These are phyloP conservation scores for Hirtodrosophila duncani DNA, from an alignment of 2,888 invertebrate species.

Conservation along the genomic window DNA sequence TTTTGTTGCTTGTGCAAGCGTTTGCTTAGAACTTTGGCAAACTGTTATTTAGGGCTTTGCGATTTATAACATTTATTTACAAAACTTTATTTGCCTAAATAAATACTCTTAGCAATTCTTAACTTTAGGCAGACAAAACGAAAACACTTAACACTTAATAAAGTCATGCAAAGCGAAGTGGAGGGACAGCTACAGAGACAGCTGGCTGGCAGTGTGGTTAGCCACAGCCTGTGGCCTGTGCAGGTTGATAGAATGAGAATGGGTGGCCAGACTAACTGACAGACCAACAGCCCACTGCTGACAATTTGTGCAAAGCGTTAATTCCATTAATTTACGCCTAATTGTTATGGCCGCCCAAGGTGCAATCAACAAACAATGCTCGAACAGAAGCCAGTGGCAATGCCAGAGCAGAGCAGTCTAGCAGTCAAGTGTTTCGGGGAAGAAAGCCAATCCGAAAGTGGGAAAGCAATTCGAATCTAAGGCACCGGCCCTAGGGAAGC, in stretches of 20 bases:
- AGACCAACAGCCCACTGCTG: conserved; percentile 10
- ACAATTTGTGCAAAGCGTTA: conserved; percentile 62
- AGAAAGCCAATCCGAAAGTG: too few relatives aligned
- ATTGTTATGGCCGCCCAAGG: conserved; percentile 68
- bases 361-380: conserved; percentile 55
- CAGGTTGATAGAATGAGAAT: too few relatives aligned
- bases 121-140: too few relatives aligned
- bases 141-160: too few relatives aligned
- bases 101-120: too few relatives aligned
- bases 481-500: conserved; percentile 9
- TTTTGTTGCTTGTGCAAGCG: background rate
- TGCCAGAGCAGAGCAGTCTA: conserved; percentile 9
- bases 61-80: too few relatives aligned
- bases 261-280: background rate
- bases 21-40: background rate
- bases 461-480: conserved; percentile 25
- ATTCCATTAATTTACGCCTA: conserved; percentile 70
- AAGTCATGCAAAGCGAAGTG: too few relatives aligned
- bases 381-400: background rate
- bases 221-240: too few relatives aligned
- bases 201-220: too few relatives aligned
- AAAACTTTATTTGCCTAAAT: too few relatives aligned
- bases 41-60: background rate
- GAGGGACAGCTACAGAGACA: too few relatives aligned
- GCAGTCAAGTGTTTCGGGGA: conserved; percentile 36